phyloP scores from a whole-genome alignment of 2,888 invertebrate genomes.

The Cataglyphis cursor region DNA sequence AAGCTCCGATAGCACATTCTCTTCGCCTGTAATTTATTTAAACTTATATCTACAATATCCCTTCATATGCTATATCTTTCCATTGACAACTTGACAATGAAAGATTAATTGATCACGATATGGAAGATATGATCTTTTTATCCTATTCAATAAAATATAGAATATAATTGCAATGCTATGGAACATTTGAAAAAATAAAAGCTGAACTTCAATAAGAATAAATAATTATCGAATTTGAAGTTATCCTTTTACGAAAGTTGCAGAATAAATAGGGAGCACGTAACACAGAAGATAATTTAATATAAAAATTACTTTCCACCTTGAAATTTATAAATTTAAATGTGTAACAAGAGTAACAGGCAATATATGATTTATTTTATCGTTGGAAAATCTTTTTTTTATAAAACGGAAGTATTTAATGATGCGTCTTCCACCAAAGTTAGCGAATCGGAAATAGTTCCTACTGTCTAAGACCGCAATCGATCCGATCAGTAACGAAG shows the following conservation, averaged over 20 bases:
- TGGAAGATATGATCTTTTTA: not conserved
- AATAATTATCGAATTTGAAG: not conserved
- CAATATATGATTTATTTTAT: not conserved
- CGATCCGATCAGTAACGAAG: not conserved
- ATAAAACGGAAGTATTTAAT: not conserved
- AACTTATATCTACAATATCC: not conserved
- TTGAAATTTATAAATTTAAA: not conserved
- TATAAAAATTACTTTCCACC: not conserved
- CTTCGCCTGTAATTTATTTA: no score
- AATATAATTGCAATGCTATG: not conserved
- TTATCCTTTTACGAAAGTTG: not conserved
- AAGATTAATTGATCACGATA: not conserved
- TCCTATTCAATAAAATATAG: not conserved
- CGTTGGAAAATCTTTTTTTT: not conserved
- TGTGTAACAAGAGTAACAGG: not conserved
- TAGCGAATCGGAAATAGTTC: not conserved
- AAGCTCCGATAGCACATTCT: conserved; percentile 53
- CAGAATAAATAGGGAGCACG: not conserved
- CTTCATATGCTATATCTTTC: not conserved
- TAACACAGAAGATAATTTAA: not conserved
- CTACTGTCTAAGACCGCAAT: not conserved
- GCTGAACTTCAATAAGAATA: not conserved
- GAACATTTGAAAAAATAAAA: not conserved
- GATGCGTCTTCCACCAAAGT: not conserved
- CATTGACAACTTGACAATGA: not conserved